A percentile compares a stretch with the other conserved stretches of the same genome.
Conservation (phyloP, 2,888 invertebrate species). For the Epirrhoe alternata region DNA sequence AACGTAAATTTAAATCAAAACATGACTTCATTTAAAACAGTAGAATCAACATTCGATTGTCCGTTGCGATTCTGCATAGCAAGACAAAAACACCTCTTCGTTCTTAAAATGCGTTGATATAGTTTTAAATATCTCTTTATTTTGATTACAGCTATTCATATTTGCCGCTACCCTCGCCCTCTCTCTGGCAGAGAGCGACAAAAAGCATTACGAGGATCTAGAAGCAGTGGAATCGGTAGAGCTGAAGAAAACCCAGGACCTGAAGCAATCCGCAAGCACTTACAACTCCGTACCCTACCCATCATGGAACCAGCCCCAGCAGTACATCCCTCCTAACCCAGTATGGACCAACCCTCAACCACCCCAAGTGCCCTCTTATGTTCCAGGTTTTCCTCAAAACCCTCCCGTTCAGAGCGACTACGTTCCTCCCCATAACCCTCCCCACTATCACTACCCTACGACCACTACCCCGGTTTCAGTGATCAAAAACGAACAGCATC, state of each 20-base stretch:
- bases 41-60: too few species aligned
- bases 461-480: constrained; percentile 69
- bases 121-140: background rate
- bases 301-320: constrained; percentile 49
- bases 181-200: constrained; percentile 60
- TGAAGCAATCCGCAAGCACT: constrained; percentile 54
- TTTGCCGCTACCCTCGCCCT: constrained; percentile 67
- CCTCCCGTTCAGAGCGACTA: constrained; percentile 48
- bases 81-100: too few species aligned
- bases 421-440: constrained; percentile 45
- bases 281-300: constrained; percentile 58
- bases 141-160: constrained; percentile 59
- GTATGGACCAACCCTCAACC: constrained; percentile 40
- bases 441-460: constrained; percentile 44
- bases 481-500: constrained; percentile 76
- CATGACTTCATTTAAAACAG: too few species aligned
- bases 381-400: constrained; percentile 18
- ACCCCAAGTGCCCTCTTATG: constrained; percentile 29
- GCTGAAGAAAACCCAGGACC: constrained; percentile 55
- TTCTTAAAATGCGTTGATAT: too few species aligned
- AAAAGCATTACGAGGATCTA: constrained; percentile 59
- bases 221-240: constrained; percentile 63
- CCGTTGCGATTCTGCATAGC: too few species aligned
- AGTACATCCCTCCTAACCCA: constrained; percentile 38
- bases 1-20: too few species aligned